A percentile compares a stretch with the other conserved stretches of the same genome.
phyloP scores from a whole-genome alignment of 2,113 vertebrate species.

The Dermatemys mawii region DNA sequence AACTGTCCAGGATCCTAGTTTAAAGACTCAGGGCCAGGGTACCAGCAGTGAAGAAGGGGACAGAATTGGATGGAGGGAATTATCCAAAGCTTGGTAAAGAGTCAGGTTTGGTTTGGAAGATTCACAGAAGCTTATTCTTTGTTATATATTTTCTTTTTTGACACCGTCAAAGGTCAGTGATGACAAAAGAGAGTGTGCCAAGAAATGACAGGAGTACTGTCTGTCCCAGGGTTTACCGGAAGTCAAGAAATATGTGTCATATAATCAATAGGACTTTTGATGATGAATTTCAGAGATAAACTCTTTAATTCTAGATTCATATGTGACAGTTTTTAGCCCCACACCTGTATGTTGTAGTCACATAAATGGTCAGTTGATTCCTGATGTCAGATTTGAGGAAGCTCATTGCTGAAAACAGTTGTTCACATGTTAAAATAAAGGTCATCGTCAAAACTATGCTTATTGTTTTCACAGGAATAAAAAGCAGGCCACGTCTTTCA shows the following conservation, averaged over 20 bases:
- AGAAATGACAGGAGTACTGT: no score
- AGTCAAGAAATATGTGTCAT: no score
- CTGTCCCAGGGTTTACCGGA: not conserved
- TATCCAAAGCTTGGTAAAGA: no score
- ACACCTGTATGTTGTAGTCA: no score
- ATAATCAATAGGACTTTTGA: fast-evolving
- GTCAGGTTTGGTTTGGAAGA: no score
- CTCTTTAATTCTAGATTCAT: fast-evolving
- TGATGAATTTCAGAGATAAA: fast-evolving
- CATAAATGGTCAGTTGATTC: fast-evolving
- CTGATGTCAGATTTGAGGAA: not conserved
- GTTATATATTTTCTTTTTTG: no score
- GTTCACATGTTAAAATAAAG: not conserved
- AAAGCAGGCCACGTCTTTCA: fast-evolving
- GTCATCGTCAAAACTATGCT: no score
- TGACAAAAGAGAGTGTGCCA: no score
- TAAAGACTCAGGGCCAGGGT: not conserved
- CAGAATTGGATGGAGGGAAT: not conserved
- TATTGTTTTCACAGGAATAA: not conserved
- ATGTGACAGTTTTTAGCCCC: not conserved
- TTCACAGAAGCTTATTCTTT: no score
- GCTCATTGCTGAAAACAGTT: fast-evolving
- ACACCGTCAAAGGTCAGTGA: no score
- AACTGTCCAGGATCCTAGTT: no score
- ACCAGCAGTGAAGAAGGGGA: not conserved